Percentiles rank a stretch among this genome's conserved stretches.
These are phyloP conservation scores for Bombus consobrinus DNA, from an alignment of 1,140 invertebrate genomes.

Conservation along the genomic window DNA sequence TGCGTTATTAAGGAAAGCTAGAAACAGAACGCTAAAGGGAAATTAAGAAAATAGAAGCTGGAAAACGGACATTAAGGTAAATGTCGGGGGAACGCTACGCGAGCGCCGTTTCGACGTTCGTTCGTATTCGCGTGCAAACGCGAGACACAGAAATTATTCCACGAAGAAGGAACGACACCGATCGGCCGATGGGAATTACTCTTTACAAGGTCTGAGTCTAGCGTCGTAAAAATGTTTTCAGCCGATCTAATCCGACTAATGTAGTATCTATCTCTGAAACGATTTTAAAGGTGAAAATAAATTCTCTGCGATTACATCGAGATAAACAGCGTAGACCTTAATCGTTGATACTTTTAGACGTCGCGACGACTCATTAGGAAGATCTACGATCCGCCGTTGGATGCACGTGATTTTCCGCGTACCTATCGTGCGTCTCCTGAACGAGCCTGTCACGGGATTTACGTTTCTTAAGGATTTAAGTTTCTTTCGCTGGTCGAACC, in stretches of 20 bases:
- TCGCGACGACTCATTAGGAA: conserved; percentile 48
- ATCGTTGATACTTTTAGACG: neutral
- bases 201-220: no score
- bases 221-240: no score
- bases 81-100: neutral
- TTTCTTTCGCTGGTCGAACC: neutral
- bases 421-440: neutral
- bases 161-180: neutral
- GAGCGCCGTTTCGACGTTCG: neutral
- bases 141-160: neutral
- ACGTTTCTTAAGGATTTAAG: no score
- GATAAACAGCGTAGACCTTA: neutral
- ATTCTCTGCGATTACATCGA: neutral
- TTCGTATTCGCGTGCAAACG: neutral
- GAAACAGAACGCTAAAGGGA: neutral
- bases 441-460: neutral
- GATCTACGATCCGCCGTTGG: conserved; percentile 39
- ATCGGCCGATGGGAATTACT: neutral
- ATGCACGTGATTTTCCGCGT: conserved; percentile 18
- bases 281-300: neutral
- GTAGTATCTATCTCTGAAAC: no score
- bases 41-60: neutral
- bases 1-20: neutral
- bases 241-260: no score
- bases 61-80: neutral